phyloP scores from a whole-genome alignment of 2,113 vertebrate genomes.

The Tretioscincus oriximinensis region DNA sequence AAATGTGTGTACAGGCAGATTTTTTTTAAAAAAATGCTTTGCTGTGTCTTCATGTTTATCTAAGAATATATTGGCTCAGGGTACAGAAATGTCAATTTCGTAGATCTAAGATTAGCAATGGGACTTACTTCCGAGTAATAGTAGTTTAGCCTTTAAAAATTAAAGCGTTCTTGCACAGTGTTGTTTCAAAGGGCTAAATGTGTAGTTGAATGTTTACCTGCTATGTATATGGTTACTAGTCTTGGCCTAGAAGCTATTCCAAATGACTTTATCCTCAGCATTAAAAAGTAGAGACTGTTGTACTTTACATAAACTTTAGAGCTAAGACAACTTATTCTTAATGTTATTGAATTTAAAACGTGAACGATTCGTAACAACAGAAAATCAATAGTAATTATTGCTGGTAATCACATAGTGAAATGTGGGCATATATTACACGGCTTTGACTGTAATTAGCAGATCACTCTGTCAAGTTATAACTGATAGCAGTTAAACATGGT shows the following conservation, averaged over 20 bases:
- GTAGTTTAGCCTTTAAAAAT: background rate
- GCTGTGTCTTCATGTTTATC: background rate
- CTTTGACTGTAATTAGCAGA: background rate
- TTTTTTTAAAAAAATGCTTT: background rate
- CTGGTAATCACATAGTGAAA: background rate
- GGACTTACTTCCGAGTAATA: background rate
- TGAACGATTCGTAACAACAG: background rate
- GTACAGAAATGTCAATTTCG: background rate
- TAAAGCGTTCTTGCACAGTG: background rate
- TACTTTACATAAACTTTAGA: background rate
- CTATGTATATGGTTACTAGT: background rate
- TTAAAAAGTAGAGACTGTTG: background rate
- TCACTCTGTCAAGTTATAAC: background rate
- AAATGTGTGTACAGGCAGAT: background rate
- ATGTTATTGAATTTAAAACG: background rate
- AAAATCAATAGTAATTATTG: background rate
- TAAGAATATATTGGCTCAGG: background rate
- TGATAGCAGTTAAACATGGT: background rate
- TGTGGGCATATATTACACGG: background rate
- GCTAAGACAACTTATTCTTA: background rate
- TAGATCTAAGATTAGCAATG: background rate
- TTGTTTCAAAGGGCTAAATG: constrained; percentile 1
- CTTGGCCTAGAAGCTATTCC: background rate
- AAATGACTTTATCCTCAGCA: background rate
- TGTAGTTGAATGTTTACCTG: background rate